Base-by-base conservation (phyloP, 2,113 vertebrate genomes). In the Ictalurus punctatus region DNA sequence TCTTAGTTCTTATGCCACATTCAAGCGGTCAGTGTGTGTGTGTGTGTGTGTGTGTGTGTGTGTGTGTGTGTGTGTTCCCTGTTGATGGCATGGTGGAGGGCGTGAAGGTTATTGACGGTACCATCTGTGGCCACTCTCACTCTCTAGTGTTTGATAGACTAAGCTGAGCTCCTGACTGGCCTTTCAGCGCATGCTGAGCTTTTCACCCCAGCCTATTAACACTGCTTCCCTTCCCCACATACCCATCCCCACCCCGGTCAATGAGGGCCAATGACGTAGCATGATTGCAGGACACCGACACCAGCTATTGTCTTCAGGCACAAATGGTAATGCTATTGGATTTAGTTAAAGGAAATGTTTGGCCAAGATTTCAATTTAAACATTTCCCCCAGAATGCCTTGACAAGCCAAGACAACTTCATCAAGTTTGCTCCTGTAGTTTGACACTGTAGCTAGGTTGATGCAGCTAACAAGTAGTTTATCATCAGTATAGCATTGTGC, bases 121-220 rank as follows among this genome's bases (percentile, higher is more conserved):
- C 93, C 95, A 95, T 95, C 94, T 96, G 95, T 92, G 93, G 90
- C 90, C 86, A 87, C 90, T 93, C 92, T 87, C 86, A 83, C 89
- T 93, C 93, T 95, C 90, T 90, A 86, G 92, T 89, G 91, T 94
- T 95, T 95, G 93, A 95, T 96, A 94, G 94, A 96, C 93, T 94
- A 88, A 89, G 90, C 92, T 83, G 90, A 40, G 89, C 89, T 88
- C 71, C 91, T 87, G 86, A 89, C 87, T 87, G 76, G 88, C 90
- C 61, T 82, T 91, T 92, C 86, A 74, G 87, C 87, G 80, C 94
- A 93, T 86, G 93, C 93, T 92, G 93, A 85, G 93, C 92, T 93
- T 95, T 95, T 95, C 88, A 91, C 92, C 58, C 89, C 88, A 73
- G 25, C 88, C 86, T 90, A 92, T 91, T 94, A 94, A 94, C 91